These are phyloP conservation scores for Caenorhabditis macrosperma DNA, from an alignment of 2,888 invertebrate genomes.

Conservation along the genomic window DNA sequence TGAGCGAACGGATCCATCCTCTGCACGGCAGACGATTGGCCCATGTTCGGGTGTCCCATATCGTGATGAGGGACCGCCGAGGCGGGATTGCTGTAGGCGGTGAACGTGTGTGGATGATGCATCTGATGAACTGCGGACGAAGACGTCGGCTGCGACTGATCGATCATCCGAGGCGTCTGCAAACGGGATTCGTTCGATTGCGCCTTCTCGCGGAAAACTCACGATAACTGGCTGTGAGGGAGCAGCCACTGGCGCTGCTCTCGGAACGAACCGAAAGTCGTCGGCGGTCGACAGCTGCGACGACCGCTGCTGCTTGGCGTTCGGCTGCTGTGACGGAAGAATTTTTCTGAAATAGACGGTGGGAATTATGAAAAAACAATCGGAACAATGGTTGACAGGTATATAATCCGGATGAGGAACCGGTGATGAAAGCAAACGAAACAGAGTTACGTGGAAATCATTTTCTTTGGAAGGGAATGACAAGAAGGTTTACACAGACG, in stretches of 20 bases:
- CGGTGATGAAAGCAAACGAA: neutral
- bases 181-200: neutral
- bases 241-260: constrained; percentile 39
- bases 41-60: constrained; percentile 24
- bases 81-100: constrained; percentile 18
- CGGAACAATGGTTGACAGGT: neutral
- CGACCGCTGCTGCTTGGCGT: constrained; percentile 40
- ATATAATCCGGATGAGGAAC: neutral
- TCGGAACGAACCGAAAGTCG: constrained; percentile 50
- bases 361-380: neutral
- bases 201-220: too few species aligned
- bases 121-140: constrained; percentile 11
- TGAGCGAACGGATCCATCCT: constrained; percentile 42
- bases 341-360: constrained; percentile 20
- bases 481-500: too few species aligned
- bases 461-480: too few species aligned
- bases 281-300: constrained; percentile 50
- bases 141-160: constrained; percentile 29
- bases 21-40: constrained; percentile 12
- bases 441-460: too few species aligned
- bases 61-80: constrained; percentile 7
- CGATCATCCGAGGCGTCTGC: constrained; percentile 47
- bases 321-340: constrained; percentile 46
- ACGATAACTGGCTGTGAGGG: constrained; percentile 26
- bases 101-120: constrained; percentile 42